Percentiles rank a stretch among this genome's conserved stretches.
Conservation (phyloP, 2,113 vertebrate genomes). For the Barnardius zonarius region DNA sequence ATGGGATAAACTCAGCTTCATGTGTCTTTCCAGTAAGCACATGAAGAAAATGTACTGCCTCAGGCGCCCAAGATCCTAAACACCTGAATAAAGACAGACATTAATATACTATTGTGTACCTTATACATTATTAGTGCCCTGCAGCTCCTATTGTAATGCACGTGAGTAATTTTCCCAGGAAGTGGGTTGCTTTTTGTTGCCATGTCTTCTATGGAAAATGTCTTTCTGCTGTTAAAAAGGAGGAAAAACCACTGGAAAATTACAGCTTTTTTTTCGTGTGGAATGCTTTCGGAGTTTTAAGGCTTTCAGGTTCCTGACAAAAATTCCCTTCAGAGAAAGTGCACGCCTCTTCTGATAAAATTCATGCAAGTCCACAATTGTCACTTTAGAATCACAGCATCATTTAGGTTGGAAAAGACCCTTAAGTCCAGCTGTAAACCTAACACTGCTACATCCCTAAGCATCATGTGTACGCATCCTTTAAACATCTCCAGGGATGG, state of each 20-base stretch:
- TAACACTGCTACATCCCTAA: not conserved
- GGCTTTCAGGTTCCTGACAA: not conserved
- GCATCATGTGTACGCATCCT: fast-evolving
- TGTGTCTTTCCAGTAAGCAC: not conserved
- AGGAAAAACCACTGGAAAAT: not conserved
- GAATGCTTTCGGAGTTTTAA: not conserved
- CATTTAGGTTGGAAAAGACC: not conserved
- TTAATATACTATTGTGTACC: not conserved
- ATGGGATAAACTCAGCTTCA: not conserved
- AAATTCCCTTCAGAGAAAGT: not conserved
- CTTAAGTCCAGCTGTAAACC: not conserved
- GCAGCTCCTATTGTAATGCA: not conserved
- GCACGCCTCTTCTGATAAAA: not conserved
- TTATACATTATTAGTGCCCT: not conserved
- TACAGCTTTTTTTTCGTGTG: not conserved
- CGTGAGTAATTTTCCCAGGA: not conserved
- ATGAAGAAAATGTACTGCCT: not conserved
- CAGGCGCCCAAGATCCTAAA: not conserved
- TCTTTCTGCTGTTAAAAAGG: not conserved
- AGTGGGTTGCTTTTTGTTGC: not conserved
- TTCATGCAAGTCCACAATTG: not conserved
- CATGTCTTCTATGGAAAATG: not conserved
- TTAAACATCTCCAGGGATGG: not conserved
- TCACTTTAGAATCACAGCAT: not conserved
- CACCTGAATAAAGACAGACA: not conserved